phyloP scores from a whole-genome alignment of 2,888 invertebrate genomes.

The Leptopilina drosophilae region DNA sequence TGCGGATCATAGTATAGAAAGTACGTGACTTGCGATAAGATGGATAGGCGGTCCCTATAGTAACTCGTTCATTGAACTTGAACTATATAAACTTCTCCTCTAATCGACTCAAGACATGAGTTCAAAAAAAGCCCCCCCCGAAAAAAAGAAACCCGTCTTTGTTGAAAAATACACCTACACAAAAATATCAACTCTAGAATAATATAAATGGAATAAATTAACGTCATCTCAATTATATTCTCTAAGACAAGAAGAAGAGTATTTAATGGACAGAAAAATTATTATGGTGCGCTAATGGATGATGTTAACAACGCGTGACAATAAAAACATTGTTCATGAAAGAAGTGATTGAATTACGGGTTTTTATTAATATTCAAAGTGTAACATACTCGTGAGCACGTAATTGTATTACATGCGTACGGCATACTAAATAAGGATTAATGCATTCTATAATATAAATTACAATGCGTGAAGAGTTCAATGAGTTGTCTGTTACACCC shows the following conservation, averaged over 20 bases:
- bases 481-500: slow-evolving; percentile 6
- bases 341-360: not conserved
- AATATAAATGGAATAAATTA: not conserved
- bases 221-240: not conserved
- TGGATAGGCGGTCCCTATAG: not conserved
- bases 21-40: slow-evolving; percentile 15
- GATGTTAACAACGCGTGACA: slow-evolving; percentile 10
- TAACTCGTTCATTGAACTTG: slow-evolving; percentile 12
- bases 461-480: slow-evolving; percentile 10
- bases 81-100: not conserved
- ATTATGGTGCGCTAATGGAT: not conserved
- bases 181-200: not conserved
- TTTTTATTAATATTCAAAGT: slow-evolving; percentile 15
- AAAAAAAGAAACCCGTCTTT: not conserved
- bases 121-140: not conserved
- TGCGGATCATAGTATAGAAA: not conserved
- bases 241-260: too few relatives aligned
- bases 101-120: slow-evolving; percentile 14
- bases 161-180: not conserved
- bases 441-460: not conserved
- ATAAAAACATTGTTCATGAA: not conserved
- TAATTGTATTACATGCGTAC: not conserved
- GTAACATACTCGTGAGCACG: slow-evolving; percentile 19
- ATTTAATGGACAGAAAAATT: not conserved
- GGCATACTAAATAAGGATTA: slow-evolving; percentile 10